Evolutionary conservation across 2,888 invertebrate species (phyloP).

Genomic region (Polydrusus tereticollis): DNA sequence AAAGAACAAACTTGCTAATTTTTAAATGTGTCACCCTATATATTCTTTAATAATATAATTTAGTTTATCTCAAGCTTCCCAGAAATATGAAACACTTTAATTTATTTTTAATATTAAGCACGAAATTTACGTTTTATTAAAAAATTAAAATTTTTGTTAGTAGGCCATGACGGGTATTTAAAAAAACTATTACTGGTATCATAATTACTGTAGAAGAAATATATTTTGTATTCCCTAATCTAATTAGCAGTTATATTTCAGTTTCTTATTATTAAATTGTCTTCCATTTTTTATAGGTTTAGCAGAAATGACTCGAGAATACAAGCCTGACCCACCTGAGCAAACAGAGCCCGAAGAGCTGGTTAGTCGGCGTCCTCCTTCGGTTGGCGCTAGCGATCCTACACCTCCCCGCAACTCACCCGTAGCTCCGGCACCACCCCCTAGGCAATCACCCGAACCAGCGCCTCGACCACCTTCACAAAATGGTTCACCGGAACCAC

Average conservation of each 20-base stretch:
- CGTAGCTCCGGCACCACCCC: constrained; percentile 27
- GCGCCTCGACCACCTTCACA: constrained; percentile 41
- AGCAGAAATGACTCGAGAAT: constrained; percentile 85
- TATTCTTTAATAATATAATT: too few species aligned
- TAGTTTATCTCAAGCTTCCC: too few species aligned
- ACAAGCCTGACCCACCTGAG: constrained; percentile 64
- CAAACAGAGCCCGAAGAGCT: constrained; percentile 66
- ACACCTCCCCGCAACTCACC: constrained; percentile 47
- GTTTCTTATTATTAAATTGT: too few species aligned
- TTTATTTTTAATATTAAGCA: too few species aligned
- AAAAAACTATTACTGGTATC: too few species aligned
- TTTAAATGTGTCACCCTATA: too few species aligned
- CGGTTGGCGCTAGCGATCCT: constrained; percentile 56
- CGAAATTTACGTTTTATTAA: too few species aligned
- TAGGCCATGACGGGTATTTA: too few species aligned
- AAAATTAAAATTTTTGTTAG: too few species aligned
- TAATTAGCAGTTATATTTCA: neutral
- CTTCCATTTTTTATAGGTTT: constrained; percentile 69
- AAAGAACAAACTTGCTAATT: too few species aligned
- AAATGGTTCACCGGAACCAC: constrained; percentile 46
- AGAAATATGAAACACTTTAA: too few species aligned
- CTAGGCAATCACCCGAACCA: constrained; percentile 42
- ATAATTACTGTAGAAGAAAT: too few species aligned
- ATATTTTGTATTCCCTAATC: neutral
- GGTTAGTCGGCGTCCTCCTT: constrained; percentile 59